A percentile compares a stretch with the other conserved stretches of the same genome.
Conservation (phyloP, 2,888 invertebrate species). For the Spicauda simplicius region DNA sequence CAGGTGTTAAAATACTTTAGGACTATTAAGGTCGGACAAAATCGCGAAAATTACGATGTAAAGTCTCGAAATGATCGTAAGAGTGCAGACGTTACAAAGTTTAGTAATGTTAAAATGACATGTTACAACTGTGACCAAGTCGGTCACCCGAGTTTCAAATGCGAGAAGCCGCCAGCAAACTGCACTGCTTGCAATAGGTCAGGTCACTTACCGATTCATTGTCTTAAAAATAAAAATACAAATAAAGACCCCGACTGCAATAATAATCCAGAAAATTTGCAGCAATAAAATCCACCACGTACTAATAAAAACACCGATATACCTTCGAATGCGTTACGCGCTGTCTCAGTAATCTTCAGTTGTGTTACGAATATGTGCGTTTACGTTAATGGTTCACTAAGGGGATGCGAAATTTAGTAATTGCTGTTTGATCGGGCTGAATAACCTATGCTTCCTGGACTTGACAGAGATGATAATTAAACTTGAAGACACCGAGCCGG, state of each 20-base stretch:
- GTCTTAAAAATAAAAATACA: constrained; percentile 10
- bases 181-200: constrained; percentile 6
- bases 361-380: neutral
- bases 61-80: neutral
- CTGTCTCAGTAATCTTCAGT: constrained; percentile 3
- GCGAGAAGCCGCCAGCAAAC: constrained; percentile 7
- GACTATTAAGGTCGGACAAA: constrained; percentile 29
- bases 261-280: constrained; percentile 32
- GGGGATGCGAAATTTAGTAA: constrained; percentile 21
- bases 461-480: constrained; percentile 42
- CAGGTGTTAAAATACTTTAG: constrained; percentile 40
- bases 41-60: neutral
- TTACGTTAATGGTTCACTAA: constrained; percentile 13
- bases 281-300: constrained; percentile 3
- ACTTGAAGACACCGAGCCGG: constrained; percentile 37
- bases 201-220: constrained; percentile 13
- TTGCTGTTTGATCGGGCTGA: constrained; percentile 40
- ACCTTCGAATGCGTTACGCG: neutral
- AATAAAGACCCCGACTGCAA: constrained; percentile 31
- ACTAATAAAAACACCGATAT: constrained; percentile 1
- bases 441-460: constrained; percentile 39
- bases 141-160: constrained; percentile 21
- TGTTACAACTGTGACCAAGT: constrained; percentile 21
- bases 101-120: constrained; percentile 10
- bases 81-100: neutral